These are phyloP conservation scores for Rhopalosiphum maidis DNA, from an alignment of 1,140 invertebrate genomes.

Conservation along the genomic window DNA sequence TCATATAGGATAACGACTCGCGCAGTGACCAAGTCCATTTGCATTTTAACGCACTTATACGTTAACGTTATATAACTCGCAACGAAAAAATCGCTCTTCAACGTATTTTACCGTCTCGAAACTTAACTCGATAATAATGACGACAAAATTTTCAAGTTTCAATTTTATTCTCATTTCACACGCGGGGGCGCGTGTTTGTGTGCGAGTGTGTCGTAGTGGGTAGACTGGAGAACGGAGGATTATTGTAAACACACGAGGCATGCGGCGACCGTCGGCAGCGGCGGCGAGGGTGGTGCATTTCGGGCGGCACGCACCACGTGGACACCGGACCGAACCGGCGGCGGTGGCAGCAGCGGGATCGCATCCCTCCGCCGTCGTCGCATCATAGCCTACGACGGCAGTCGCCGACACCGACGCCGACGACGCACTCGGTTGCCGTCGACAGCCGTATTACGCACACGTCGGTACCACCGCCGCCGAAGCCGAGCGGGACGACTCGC, in stretches of 20 bases:
- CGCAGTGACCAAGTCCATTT: too few species aligned
- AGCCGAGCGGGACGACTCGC: not conserved
- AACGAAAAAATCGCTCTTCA: too few species aligned
- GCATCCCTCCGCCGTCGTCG: not conserved
- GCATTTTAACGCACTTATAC: too few species aligned
- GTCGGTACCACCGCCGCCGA: not conserved
- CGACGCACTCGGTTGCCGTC: not conserved
- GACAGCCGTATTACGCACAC: not conserved
- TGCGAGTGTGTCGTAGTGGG: not conserved
- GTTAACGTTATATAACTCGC: too few species aligned
- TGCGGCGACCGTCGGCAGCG: not conserved
- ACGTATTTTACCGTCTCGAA: not conserved
- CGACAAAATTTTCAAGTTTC: not conserved
- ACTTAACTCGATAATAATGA: not conserved
- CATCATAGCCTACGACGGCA: slow-evolving; percentile 5
- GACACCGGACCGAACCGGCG: not conserved
- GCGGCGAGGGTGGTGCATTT: not conserved
- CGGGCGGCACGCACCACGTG: slow-evolving; percentile 11
- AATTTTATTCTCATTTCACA: not conserved
- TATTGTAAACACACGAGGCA: not conserved
- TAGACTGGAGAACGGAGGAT: not conserved
- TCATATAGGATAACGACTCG: too few species aligned
- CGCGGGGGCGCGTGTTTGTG: too few species aligned
- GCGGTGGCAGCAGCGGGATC: not conserved
- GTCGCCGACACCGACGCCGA: not conserved